These are phyloP conservation scores for Aurelia coerulea DNA, from an alignment of 30 jellyfish, hydroid and myxozoan species.

Conservation along the genomic window DNA sequence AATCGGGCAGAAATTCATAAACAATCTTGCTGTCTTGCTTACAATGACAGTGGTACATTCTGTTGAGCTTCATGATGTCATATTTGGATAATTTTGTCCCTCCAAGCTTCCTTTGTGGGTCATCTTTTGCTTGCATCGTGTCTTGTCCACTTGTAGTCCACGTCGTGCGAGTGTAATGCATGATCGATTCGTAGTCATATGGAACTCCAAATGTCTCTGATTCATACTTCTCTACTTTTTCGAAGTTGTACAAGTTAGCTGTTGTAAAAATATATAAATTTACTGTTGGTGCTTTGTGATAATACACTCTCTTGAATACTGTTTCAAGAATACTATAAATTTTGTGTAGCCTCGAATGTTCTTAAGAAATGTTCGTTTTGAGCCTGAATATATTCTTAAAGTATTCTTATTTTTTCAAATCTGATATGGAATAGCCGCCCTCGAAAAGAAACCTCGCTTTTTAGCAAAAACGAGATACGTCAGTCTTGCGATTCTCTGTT, in stretches of 20 bases:
- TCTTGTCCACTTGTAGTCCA: conserved; percentile 44
- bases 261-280: neutral
- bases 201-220: conserved; percentile 50
- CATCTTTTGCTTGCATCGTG: conserved; percentile 54
- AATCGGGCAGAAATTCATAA: too few relatives aligned
- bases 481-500: too few relatives aligned
- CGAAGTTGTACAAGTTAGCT: conserved; percentile 48
- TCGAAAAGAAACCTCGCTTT: too few relatives aligned
- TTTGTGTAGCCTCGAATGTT: too few relatives aligned
- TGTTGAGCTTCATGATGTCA: conserved; percentile 58
- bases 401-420: too few relatives aligned
- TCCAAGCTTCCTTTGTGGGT: conserved; percentile 57
- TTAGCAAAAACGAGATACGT: too few relatives aligned
- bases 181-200: conserved; percentile 66
- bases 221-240: conserved; percentile 14
- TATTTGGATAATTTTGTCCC: conserved; percentile 39
- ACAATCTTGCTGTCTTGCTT: neutral
- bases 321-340: neutral
- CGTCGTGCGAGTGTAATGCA: conserved; percentile 68
- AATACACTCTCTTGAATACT: neutral
- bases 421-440: too few relatives aligned
- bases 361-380: too few relatives aligned
- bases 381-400: too few relatives aligned
- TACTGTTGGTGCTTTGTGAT: neutral
- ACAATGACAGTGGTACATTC: conserved; percentile 76